Evolutionary conservation across 2,797 vertebrate genomes (phyloP), one percentile per base, ranked within the genome.

Genomic region (Poliocrania exsul): DNA sequence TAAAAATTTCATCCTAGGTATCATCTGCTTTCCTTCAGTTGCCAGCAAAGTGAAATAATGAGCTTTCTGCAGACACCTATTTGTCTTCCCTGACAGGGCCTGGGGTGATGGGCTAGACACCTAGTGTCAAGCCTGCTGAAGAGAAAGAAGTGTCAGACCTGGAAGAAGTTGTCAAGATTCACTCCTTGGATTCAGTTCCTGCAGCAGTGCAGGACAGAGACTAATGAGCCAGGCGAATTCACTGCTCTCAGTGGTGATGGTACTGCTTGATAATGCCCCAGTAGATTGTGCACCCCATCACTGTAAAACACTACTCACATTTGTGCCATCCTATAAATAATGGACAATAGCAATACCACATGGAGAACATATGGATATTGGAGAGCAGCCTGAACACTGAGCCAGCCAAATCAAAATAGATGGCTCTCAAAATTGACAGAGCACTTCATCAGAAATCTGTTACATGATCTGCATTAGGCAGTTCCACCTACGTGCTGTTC

Each of bases 391-490:
- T 31, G 86, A 70, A 60, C 70, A 49, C 53, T 0, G 1, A 85
- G 64, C 71, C 53, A 31, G 2, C 51, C 85, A 86, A 66, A 96
- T 37, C 1, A 9, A 85, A 93, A 72, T 18, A 67, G 51, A 66
- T 18, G 21, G 66, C 47, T 92, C 72, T 75, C 10, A 0, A 60
- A 90, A 92, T 4, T 46, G 87, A 70, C 85, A 91, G 82, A 81
- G 70, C 51, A 65, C 65, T 72, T 60, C 8, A 69, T 54, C 89
- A 94, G 79, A 70, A 88, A 87, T 49, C 92, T 85, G 85, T 58
- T 74, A 15, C 21, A 33, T 13, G 11, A 92, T 44, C 96, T 49
- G 73, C 11, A 13, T 13, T 19, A 70, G n/a, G 66, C 89, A 90
- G 72, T 71, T 66, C 64, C 81, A 94, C 82, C 93, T 72, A 66